Conservation (phyloP, 2,113 vertebrate genomes). For the Nothocercus julius region DNA sequence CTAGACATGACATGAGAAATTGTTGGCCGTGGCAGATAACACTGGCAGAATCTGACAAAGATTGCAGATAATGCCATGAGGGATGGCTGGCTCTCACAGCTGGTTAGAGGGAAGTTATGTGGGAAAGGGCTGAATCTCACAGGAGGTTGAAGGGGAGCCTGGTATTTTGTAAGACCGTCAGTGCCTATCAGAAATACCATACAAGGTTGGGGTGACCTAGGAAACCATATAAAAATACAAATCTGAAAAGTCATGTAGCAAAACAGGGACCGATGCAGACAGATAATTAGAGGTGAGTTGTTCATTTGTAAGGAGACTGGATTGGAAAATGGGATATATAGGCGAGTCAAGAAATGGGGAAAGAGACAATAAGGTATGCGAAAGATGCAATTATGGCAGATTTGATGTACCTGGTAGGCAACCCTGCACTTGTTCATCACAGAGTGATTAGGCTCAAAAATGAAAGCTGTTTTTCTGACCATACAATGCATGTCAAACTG, state of each 20-base stretch:
- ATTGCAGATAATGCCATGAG: not conserved
- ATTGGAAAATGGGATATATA: not conserved
- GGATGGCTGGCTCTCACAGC: not conserved
- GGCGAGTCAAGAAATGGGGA: not conserved
- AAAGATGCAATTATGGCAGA: not conserved
- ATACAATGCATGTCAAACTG: not conserved
- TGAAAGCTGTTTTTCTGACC: not conserved
- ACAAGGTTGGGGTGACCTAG: not conserved
- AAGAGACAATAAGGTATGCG: not conserved
- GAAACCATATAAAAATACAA: not conserved
- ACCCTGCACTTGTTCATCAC: not conserved
- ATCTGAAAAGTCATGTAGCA: not conserved
- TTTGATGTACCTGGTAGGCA: not conserved
- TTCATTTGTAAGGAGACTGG: not conserved
- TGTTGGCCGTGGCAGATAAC: not conserved
- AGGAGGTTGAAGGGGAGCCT: not conserved
- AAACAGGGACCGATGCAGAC: not conserved
- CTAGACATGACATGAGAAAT: not conserved
- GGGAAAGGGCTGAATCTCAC: not conserved
- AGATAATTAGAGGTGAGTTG: not conserved
- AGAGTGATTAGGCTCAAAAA: accelerated
- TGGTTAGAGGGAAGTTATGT: not conserved
- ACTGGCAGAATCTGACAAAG: not conserved
- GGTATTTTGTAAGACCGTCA: not conserved
- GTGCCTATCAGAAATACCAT: not conserved